phyloP scores from a whole-genome alignment of 2,113 vertebrate genomes.

The Carassius carassius region DNA sequence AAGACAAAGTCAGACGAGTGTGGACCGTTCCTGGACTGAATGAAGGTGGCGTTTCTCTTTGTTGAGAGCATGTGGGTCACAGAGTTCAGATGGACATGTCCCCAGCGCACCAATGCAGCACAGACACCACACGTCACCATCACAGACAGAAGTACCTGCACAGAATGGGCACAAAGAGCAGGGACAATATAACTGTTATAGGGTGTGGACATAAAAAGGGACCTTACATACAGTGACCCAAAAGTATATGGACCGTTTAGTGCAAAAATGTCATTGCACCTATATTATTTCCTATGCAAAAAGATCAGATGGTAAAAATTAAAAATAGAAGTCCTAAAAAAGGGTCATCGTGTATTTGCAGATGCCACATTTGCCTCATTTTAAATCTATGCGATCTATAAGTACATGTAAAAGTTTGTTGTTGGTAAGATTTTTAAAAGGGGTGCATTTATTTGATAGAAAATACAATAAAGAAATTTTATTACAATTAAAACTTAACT shows the following conservation, averaged over 20 bases:
- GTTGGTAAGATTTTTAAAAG: not conserved
- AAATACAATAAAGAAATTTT: not conserved
- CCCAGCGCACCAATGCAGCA: slow-evolving; percentile 64
- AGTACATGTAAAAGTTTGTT: not conserved
- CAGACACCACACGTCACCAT: slow-evolving; percentile 72
- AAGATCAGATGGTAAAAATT: not conserved
- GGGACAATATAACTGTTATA: not conserved
- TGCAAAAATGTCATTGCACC: not conserved
- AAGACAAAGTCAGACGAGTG: slow-evolving; percentile 16
- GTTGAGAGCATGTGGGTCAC: slow-evolving; percentile 49
- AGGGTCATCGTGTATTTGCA: not conserved
- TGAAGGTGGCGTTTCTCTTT: slow-evolving; percentile 12
- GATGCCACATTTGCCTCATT: not conserved
- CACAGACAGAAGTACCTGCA: slow-evolving; percentile 78
- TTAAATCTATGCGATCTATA: not conserved
- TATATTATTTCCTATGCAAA: not conserved
- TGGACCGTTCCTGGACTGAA: not conserved
- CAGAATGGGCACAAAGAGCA: not conserved
- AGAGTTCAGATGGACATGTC: slow-evolving; percentile 52
- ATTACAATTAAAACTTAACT: not conserved
- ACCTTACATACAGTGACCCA: not conserved
- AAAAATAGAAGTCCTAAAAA: no score
- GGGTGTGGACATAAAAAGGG: no score
- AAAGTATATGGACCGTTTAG: not conserved
- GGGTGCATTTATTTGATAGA: not conserved